Conservation (phyloP, 1,140 invertebrate genomes). For the Lethrus apterus region DNA sequence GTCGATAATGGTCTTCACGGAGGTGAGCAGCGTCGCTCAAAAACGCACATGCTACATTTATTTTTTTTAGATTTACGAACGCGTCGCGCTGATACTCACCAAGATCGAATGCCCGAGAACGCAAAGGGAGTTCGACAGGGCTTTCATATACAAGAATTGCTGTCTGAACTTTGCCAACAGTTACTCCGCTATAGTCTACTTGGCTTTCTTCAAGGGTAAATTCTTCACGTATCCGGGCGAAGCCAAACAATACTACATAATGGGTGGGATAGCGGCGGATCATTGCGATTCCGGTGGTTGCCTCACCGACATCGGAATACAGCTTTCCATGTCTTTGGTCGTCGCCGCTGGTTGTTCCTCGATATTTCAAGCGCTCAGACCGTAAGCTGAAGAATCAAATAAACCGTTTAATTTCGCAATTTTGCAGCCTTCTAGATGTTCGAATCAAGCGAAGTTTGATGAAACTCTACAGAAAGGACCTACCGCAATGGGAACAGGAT, state of each 20-base stretch:
- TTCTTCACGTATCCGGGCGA: slow-evolving; percentile 30
- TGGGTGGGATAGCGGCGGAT: slow-evolving; percentile 18
- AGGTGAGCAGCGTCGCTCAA: neutral
- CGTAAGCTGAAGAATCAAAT: too few species aligned
- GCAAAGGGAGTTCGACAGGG: slow-evolving; percentile 94
- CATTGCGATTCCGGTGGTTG: slow-evolving; percentile 26
- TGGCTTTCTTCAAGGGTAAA: slow-evolving; percentile 81
- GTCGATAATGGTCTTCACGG: slow-evolving; percentile 2
- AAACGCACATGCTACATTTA: neutral
- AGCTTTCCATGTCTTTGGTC: slow-evolving; percentile 19
- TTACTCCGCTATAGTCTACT: slow-evolving; percentile 96
- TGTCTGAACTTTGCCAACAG: slow-evolving; percentile 96
- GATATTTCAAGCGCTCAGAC: neutral
- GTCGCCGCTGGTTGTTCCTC: neutral
- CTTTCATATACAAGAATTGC: slow-evolving; percentile 92
- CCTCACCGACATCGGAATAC: slow-evolving; percentile 22
- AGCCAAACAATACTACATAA: slow-evolving; percentile 5
- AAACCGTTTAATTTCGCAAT: too few species aligned
- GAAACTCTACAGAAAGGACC: neutral
- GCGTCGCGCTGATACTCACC: slow-evolving; percentile 81
- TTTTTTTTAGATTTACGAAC: slow-evolving; percentile 66
- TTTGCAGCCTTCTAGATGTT: neutral
- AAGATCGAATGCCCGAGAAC: slow-evolving; percentile 89
- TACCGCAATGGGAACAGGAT: slow-evolving; percentile 32
- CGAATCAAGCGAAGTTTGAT: neutral